phyloP scores from a whole-genome alignment of 2,797 vertebrate species.

The Anguilla marmorata region DNA sequence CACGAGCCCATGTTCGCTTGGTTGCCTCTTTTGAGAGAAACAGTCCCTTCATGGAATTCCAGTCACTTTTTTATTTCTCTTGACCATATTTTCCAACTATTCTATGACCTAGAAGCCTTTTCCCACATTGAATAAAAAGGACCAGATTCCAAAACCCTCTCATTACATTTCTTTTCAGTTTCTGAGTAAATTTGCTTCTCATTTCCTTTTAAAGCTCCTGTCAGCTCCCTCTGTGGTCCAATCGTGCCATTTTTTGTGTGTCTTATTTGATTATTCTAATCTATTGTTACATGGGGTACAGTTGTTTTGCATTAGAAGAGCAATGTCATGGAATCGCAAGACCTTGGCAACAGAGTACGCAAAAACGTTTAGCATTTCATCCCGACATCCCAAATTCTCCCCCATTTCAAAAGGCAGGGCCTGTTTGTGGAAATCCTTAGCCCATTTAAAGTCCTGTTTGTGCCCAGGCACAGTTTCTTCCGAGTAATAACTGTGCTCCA shows the following conservation, averaged over 20 bases:
- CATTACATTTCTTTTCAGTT: conserved; percentile 13
- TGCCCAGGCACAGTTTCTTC: conserved; percentile 55
- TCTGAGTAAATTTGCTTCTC: conserved; percentile 17
- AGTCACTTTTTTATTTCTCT: not conserved
- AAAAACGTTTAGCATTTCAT: conserved; percentile 16
- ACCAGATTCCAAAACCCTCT: not conserved
- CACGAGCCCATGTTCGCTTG: not conserved
- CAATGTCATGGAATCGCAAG: conserved; percentile 27
- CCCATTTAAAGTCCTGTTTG: conserved; percentile 38
- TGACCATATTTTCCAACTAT: not conserved
- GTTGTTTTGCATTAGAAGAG: conserved; percentile 57
- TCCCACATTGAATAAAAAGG: not conserved
- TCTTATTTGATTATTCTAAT: conserved; percentile 14
- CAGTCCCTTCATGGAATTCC: not conserved
- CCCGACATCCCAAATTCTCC: conserved; percentile 41
- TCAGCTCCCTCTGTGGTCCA: conserved; percentile 26
- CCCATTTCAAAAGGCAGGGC: conserved; percentile 43
- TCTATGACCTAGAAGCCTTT: not conserved
- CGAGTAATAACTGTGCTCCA: conserved; percentile 38
- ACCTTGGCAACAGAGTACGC: conserved; percentile 21
- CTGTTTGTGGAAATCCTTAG: conserved; percentile 49
- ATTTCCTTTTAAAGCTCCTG: conserved; percentile 21
- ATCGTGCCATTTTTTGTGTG: conserved; percentile 41
- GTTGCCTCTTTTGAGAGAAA: not conserved
- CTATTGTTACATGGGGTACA: not conserved